These are phyloP conservation scores for Megaceryle maxima DNA, from an alignment of 2,113 vertebrate genomes.

Conservation along the genomic window DNA sequence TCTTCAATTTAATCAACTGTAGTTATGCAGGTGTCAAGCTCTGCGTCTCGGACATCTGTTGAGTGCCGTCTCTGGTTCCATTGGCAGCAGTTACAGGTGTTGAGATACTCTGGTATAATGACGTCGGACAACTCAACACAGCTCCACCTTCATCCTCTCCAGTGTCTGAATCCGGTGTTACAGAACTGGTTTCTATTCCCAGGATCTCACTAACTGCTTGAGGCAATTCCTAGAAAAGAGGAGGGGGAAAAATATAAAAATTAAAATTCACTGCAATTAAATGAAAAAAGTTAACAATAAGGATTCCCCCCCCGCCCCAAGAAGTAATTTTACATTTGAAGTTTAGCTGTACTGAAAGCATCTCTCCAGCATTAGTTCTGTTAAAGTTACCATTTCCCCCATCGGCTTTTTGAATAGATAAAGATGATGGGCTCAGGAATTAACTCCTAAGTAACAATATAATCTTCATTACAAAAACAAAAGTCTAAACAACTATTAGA, in stretches of 20 bases:
- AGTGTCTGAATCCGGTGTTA: constrained; percentile 61
- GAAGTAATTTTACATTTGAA: background rate
- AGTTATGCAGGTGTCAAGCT: constrained; percentile 75
- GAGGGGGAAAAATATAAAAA: fast-evolving
- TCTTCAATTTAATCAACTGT: constrained; percentile 33
- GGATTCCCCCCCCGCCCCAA: background rate
- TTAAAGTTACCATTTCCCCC: background rate
- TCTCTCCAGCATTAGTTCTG: background rate
- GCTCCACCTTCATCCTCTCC: constrained; percentile 73
- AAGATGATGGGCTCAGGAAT: background rate
- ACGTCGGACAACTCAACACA: background rate
- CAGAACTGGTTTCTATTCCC: constrained; percentile 76
- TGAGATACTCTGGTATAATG: constrained; percentile 47
- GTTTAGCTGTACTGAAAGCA: background rate
- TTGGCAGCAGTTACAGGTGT: constrained; percentile 64
- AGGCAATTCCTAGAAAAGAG: constrained; percentile 82
- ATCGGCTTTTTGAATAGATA: background rate
- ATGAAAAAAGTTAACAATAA: background rate
- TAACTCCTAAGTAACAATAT: background rate
- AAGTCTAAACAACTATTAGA: background rate
- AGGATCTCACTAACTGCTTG: constrained; percentile 84
- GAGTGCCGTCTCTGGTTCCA: constrained; percentile 71
- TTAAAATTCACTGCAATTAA: background rate
- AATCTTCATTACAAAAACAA: background rate
- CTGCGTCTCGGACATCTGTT: constrained; percentile 58